A percentile compares a stretch with the other conserved stretches of the same genome.
phyloP scores from a whole-genome alignment of 2,888 invertebrate genomes.

The Rhagonycha fulva region DNA sequence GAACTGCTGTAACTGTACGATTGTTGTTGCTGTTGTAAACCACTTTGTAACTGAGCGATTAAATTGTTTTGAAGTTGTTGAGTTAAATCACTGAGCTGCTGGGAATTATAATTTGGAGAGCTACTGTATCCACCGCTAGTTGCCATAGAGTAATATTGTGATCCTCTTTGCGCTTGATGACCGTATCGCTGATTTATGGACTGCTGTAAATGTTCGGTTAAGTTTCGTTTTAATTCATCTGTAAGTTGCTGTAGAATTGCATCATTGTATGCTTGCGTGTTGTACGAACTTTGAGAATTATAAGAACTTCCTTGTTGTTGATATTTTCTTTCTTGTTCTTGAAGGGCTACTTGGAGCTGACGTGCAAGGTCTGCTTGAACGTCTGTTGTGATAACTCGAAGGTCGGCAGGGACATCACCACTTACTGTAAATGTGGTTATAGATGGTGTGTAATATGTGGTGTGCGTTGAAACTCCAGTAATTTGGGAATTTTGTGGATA shows the following conservation, averaged over 20 bases:
- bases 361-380: conserved; percentile 34
- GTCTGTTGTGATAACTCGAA: conserved; percentile 28
- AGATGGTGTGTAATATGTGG: conserved; percentile 8
- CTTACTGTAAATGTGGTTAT: conserved; percentile 8
- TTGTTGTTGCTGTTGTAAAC: conserved; percentile 40
- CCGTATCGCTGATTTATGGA: conserved; percentile 37
- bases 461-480: background rate
- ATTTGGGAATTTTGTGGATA: background rate
- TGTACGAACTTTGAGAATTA: conserved; percentile 14
- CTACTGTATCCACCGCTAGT: conserved; percentile 34
- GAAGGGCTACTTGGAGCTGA: conserved; percentile 44
- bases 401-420: conserved; percentile 18
- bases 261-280: conserved; percentile 37
- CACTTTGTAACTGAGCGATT: conserved; percentile 48
- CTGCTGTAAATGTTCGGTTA: conserved; percentile 46
- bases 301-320: conserved; percentile 33
- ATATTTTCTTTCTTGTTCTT: conserved; percentile 29
- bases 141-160: conserved; percentile 35
- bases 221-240: conserved; percentile 49
- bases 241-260: conserved; percentile 42
- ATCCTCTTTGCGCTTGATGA: conserved; percentile 34
- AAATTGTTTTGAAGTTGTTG: conserved; percentile 47
- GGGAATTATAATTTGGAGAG: conserved; percentile 36
- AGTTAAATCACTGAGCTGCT: conserved; percentile 44
- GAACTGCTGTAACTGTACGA: conserved; percentile 38